These are phyloP conservation scores for Hippolais icterina DNA, from an alignment of 2,113 vertebrate genomes.

Conservation along the genomic window DNA sequence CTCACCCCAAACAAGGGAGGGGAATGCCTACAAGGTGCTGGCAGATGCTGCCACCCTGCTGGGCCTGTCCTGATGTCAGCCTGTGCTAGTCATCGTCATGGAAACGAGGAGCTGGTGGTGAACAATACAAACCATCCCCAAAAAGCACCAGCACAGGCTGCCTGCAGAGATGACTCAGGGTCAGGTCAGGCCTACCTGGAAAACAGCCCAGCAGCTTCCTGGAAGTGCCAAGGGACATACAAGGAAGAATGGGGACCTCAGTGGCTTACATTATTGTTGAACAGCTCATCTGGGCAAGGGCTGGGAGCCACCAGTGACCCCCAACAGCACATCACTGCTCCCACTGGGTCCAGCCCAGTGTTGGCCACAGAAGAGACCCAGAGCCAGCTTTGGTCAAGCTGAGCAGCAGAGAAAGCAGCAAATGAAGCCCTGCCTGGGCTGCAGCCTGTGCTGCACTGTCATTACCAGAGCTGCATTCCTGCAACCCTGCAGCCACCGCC, in stretches of 20 bases:
- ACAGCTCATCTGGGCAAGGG: not conserved
- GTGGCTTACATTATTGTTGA: not conserved
- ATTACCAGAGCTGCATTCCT: not conserved
- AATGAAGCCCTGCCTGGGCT: not conserved
- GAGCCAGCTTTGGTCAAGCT: not conserved
- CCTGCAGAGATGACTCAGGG: not conserved
- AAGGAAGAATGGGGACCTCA: not conserved
- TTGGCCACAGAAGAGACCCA: not conserved
- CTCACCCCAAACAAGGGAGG: not conserved
- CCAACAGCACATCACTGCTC: not conserved
- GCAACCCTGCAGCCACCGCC: accelerated
- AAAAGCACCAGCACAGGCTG: not conserved
- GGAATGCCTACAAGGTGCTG: not conserved
- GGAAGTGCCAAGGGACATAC: not conserved
- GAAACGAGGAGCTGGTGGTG: not conserved
- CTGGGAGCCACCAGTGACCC: not conserved
- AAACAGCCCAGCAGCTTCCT: not conserved
- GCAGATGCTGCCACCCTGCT: not conserved
- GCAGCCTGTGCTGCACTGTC: not conserved
- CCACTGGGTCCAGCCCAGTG: not conserved
- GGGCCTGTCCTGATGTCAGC: not conserved
- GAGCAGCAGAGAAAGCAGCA: not conserved
- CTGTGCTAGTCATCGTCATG: not conserved
- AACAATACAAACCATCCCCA: not conserved
- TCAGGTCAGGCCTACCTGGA: not conserved